A percentile compares a stretch with the other conserved stretches of the same genome.
Conservation (phyloP, 2,113 vertebrate genomes). For the Willisornis vidua region DNA sequence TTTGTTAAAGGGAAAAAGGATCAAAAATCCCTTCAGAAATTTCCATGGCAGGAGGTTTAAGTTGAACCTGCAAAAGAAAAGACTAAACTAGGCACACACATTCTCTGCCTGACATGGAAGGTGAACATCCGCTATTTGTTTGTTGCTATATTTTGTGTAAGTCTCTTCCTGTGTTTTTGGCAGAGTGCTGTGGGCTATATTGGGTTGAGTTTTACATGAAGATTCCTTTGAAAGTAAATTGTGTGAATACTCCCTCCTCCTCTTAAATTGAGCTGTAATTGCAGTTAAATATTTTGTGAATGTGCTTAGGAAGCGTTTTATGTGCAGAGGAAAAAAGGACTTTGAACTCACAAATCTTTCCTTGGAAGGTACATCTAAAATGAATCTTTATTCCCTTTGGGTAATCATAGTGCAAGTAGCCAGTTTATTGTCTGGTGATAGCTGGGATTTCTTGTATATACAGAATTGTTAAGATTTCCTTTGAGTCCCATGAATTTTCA, state of each 20-base stretch:
- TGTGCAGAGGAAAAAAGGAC: not conserved
- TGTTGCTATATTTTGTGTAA: not conserved
- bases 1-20: not conserved
- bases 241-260: not conserved
- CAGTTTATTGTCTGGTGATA: constrained; percentile 30
- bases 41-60: not conserved
- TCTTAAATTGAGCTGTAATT: constrained; percentile 39
- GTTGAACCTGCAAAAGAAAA: not conserved
- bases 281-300: constrained; percentile 43
- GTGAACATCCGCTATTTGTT: not conserved
- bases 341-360: constrained; percentile 22
- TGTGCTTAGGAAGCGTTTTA: constrained; percentile 6
- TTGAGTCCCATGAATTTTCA: constrained; percentile 24
- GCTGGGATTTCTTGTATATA: not conserved
- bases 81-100: not conserved
- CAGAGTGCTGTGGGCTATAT: not conserved
- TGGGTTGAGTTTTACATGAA: not conserved
- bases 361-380: constrained; percentile 17
- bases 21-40: not conserved
- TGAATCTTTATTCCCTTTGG: constrained; percentile 13
- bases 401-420: not conserved
- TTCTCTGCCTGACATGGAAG: not conserved
- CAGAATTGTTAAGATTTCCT: constrained; percentile 17
- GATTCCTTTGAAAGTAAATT: constrained; percentile 12
- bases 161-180: not conserved